These are phyloP conservation scores for Epirrhoe alternata DNA, from an alignment of 2,888 invertebrate species.

Conservation along the genomic window DNA sequence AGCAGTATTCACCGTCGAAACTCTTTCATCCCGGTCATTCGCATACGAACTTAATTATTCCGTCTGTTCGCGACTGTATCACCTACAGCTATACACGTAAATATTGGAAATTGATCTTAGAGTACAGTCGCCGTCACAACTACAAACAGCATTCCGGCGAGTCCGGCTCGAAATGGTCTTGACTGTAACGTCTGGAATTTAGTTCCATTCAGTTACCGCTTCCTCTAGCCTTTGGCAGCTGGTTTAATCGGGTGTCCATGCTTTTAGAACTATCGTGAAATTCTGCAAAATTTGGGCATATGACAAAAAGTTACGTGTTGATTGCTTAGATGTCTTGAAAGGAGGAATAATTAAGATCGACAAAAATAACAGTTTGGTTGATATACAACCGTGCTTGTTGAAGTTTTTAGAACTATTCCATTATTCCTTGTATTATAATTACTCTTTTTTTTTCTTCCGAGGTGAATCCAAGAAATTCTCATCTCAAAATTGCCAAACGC, in stretches of 20 bases:
- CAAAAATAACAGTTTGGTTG: no score
- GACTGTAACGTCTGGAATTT: conserved; percentile 74
- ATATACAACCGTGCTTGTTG: no score
- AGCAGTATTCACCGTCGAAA: no score
- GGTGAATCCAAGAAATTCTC: no score
- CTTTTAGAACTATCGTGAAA: neutral
- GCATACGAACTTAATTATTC: neutral
- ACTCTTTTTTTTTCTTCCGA: no score
- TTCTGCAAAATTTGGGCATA: neutral
- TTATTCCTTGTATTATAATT: no score
- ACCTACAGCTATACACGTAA: neutral
- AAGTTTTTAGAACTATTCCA: no score
- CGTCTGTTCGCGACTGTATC: neutral
- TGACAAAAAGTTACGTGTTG: no score
- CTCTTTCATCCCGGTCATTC: neutral
- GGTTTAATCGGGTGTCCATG: conserved; percentile 59
- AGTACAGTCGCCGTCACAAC: conserved; percentile 49
- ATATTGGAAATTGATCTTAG: conserved; percentile 24
- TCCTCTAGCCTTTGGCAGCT: conserved; percentile 82
- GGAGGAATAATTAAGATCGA: no score
- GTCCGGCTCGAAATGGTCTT: conserved; percentile 65
- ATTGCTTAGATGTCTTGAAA: no score
- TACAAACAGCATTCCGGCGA: conserved; percentile 64
- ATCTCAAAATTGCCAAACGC: no score
- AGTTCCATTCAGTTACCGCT: conserved; percentile 82